Conservation (phyloP, 2,797 vertebrate genomes). For the Pseudochaenichthys georgianus region DNA sequence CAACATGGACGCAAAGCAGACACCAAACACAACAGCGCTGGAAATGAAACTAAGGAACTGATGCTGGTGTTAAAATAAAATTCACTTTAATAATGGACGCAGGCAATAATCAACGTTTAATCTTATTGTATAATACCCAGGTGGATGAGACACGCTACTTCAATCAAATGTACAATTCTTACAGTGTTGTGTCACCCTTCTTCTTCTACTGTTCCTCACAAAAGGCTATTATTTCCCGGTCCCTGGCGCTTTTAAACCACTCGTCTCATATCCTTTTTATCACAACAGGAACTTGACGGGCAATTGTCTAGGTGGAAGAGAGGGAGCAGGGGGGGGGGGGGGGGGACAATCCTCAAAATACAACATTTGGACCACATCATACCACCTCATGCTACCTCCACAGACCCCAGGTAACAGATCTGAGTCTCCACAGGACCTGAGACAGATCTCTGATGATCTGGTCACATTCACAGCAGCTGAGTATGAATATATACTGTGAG, state of each 20-base stretch:
- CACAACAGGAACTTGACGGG: constrained; percentile 42
- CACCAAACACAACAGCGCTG: constrained; percentile 19
- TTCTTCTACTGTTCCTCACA: constrained; percentile 46
- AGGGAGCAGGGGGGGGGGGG: constrained; percentile 3
- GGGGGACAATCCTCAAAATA: constrained; percentile 41
- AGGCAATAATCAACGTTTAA: constrained; percentile 37
- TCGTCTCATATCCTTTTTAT: constrained; percentile 49
- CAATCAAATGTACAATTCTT: constrained; percentile 63
- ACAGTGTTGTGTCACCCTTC: constrained; percentile 45
- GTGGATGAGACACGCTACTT: constrained; percentile 33
- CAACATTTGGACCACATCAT: constrained; percentile 73
- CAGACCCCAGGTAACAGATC: constrained; percentile 48
- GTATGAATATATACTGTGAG: constrained; percentile 10
- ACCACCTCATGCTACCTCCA: constrained; percentile 48
- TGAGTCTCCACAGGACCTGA: constrained; percentile 62
- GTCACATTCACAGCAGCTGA: constrained; percentile 50
- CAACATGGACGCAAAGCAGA: constrained; percentile 19
- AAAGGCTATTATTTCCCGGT: constrained; percentile 35
- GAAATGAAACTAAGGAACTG: constrained; percentile 72
- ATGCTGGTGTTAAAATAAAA: constrained; percentile 63
- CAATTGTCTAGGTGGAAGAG: constrained; percentile 3
- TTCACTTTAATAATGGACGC: constrained; percentile 69
- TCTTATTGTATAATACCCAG: constrained; percentile 43
- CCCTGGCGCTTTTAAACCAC: constrained; percentile 19
- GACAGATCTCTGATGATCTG: constrained; percentile 45